These are phyloP conservation scores for Betta splendens DNA, from an alignment of 2,797 vertebrate genomes.

Conservation along the genomic window DNA sequence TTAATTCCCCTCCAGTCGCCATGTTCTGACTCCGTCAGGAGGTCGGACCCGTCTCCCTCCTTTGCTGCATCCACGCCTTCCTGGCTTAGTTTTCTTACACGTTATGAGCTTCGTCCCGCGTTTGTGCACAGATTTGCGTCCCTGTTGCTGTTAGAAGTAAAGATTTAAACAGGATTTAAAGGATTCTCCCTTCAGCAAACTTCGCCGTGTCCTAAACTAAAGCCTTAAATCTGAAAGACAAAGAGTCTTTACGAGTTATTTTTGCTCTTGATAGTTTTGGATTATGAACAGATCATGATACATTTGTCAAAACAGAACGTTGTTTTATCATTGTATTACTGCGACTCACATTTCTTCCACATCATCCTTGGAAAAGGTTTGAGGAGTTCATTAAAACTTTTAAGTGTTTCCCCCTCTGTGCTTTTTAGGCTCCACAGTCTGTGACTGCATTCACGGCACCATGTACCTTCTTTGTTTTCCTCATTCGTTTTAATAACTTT, in stretches of 20 bases:
- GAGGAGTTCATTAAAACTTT: background rate
- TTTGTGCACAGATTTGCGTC: conserved; percentile 9
- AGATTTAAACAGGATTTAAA: conserved; percentile 15
- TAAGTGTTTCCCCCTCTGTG: background rate
- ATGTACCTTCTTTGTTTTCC: conserved; percentile 1
- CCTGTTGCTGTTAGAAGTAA: conserved; percentile 12
- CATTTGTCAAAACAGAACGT: background rate
- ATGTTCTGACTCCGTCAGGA: conserved; percentile 47
- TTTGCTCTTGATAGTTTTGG: conserved; percentile 14
- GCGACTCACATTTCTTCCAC: background rate
- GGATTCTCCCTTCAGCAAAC: conserved; percentile 18
- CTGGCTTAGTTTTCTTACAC: too few species aligned
- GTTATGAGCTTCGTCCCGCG: too few species aligned
- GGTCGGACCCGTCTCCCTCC: conserved; percentile 24
- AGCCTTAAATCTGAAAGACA: conserved; percentile 13
- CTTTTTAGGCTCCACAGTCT: background rate
- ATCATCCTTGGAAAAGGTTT: background rate
- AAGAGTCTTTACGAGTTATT: conserved; percentile 14
- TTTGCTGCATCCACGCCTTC: conserved; percentile 26
- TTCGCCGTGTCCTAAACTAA: background rate
- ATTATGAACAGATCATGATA: conserved; percentile 8
- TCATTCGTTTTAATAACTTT: conserved; percentile 10
- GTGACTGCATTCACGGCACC: background rate
- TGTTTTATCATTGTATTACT: background rate
- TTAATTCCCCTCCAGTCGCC: conserved; percentile 58